Evolutionary conservation across 2,113 vertebrate genomes (phyloP).

Genomic region (Microcebus murinus): DNA sequence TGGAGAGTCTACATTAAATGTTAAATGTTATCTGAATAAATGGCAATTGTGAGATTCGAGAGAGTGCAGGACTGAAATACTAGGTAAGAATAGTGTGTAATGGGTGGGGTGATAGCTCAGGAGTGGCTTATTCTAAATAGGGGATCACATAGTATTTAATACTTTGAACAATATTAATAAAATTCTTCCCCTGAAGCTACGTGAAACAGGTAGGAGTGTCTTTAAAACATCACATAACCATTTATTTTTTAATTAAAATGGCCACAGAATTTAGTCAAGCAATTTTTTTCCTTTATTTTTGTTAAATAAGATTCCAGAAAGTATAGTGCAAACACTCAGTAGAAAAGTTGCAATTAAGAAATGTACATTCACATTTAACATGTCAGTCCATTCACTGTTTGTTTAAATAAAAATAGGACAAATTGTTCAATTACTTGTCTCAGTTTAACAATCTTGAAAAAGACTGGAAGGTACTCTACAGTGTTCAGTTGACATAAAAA

Average conservation of each 20-base stretch:
- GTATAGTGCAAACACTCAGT: conserved; percentile 96
- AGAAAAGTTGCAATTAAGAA: conserved; percentile 95
- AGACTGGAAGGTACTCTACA: conserved; percentile 90
- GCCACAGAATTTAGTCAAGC: conserved; percentile 82
- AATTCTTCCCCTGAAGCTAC: neutral
- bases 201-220: neutral
- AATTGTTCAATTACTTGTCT: conserved; percentile 88
- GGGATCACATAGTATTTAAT: neutral
- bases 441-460: conserved; percentile 87
- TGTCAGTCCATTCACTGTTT: conserved; percentile 90
- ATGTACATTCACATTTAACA: conserved; percentile 94
- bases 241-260: neutral
- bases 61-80: neutral
- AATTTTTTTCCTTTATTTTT: conserved; percentile 85
- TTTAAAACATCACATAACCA: neutral
- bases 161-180: neutral
- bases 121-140: neutral
- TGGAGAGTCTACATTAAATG: neutral
- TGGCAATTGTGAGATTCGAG: neutral
- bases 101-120: too few species aligned
- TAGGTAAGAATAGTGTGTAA: neutral
- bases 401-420: conserved; percentile 92
- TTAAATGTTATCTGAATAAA: neutral
- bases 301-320: conserved; percentile 86
- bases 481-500: conserved; percentile 91